Base-by-base conservation (phyloP, 2,113 vertebrate genomes). In the Oryzias javanicus region DNA sequence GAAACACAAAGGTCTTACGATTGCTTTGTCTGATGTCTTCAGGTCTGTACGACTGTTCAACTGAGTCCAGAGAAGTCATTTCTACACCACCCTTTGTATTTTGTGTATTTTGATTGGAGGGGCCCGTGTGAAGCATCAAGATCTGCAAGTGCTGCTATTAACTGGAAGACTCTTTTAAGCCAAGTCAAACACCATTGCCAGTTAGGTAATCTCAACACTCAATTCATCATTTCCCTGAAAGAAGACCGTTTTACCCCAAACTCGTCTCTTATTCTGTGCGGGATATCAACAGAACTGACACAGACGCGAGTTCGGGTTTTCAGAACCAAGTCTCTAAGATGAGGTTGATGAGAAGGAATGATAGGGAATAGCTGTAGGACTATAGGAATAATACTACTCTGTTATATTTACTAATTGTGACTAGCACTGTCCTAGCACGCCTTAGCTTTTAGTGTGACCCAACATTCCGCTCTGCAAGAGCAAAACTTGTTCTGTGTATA, bases 151-250 rank as follows among this genome's bases (percentile, higher is more conserved):
- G 72, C 62, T 54, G 56, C 54, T 67, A 84, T 82, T 79, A 84
- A 56, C 22, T 55, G 20, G 58, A 53, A 76, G 66, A 40, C 55
- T 17, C 55, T 22, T 16, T 62, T 57, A 56, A 59, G 84, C 84
- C 83, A 88, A 88, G 62, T 72, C 53, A 87, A 86, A 86, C 80
- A 69, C 60, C 35, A 48, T 29, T 52, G 54, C 65, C 64, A 74
- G 68, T 86, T 70, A 78, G 82, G 77, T 49, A 46, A 16, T 64
- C 22, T 0, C 42, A 72, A 53, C 54, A 76, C 75, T 79, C 85
- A 86, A 80, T 74, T 78, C 70, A 68, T 67, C 57, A 68, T 72
- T 78, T 77, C 41, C 46, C 64, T 50, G 35, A 60, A 67, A 71
- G 49, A 27, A 52, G 64, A 54, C 17, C 15, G 49, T 67, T 70